phyloP scores from a whole-genome alignment of 2,113 vertebrate genomes.

The Ceyx margarethae region DNA sequence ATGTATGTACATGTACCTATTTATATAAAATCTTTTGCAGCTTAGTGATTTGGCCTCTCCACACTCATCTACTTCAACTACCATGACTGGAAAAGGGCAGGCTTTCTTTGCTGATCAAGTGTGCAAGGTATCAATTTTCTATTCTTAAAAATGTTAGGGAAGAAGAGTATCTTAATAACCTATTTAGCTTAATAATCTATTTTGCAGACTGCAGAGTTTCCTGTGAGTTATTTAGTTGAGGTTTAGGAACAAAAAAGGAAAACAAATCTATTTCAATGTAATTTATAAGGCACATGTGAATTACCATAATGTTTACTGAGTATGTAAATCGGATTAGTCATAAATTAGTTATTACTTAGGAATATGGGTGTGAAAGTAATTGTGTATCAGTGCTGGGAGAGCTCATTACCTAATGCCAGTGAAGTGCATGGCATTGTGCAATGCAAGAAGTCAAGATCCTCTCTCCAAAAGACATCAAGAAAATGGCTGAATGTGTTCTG shows the following conservation, averaged over 20 bases:
- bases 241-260: background rate
- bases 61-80: slow-evolving; percentile 77
- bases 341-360: background rate
- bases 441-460: background rate
- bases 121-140: slow-evolving; percentile 71
- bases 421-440: background rate
- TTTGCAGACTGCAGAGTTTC: background rate
- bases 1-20: background rate
- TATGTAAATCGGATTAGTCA: background rate
- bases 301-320: background rate
- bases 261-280: background rate
- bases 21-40: slow-evolving; percentile 58
- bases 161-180: background rate
- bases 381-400: background rate
- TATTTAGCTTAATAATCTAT: background rate
- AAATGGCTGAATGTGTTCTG: background rate
- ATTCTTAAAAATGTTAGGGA: background rate
- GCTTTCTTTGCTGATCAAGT: slow-evolving; percentile 76
- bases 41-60: slow-evolving; percentile 74
- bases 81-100: slow-evolving; percentile 78
- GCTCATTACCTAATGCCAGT: background rate
- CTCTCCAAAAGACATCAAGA: background rate
- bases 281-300: background rate
- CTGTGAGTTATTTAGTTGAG: background rate
- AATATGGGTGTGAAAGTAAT: background rate